phyloP scores from a whole-genome alignment of 2,113 vertebrate genomes.

The Neomonachus schauinslandi region DNA sequence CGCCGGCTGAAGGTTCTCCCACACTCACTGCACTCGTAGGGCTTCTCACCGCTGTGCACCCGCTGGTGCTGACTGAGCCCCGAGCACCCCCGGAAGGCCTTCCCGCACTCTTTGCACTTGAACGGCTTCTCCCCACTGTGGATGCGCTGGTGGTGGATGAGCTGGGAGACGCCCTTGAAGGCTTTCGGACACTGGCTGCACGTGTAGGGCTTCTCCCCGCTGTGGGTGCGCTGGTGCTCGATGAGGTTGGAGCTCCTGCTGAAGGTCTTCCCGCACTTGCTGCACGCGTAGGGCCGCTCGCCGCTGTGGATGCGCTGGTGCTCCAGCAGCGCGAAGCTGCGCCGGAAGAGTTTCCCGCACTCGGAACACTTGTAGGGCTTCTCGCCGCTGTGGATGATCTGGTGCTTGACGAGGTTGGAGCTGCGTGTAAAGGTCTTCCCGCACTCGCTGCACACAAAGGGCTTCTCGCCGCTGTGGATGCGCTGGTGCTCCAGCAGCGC shows the following conservation, averaged over 20 bases:
- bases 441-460: slow-evolving; percentile 72
- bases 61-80: slow-evolving; percentile 76
- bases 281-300: slow-evolving; percentile 47
- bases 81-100: slow-evolving; percentile 75
- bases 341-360: slow-evolving; percentile 74
- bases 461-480: slow-evolving; percentile 72
- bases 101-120: slow-evolving; percentile 67
- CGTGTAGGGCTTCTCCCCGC: slow-evolving; percentile 31
- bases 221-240: slow-evolving; percentile 64
- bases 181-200: slow-evolving; percentile 62
- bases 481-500: slow-evolving; percentile 62
- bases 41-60: slow-evolving; percentile 57
- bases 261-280: slow-evolving; percentile 54
- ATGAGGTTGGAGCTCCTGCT: slow-evolving; percentile 68
- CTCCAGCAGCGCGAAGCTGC: slow-evolving; percentile 70
- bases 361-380: slow-evolving; percentile 66
- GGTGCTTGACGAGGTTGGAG: slow-evolving; percentile 81
- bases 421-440: slow-evolving; percentile 78
- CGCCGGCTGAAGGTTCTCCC: slow-evolving; percentile 69
- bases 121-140: slow-evolving; percentile 66
- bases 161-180: slow-evolving; percentile 66
- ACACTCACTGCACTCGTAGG: slow-evolving; percentile 65
- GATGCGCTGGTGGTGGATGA: slow-evolving; percentile 58
- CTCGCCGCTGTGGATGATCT: slow-evolving; percentile 76
- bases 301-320: slow-evolving; percentile 72